These are phyloP conservation scores for Spinus olivaceus DNA, from an alignment of 2,797 vertebrate genomes.

Conservation along the genomic window DNA sequence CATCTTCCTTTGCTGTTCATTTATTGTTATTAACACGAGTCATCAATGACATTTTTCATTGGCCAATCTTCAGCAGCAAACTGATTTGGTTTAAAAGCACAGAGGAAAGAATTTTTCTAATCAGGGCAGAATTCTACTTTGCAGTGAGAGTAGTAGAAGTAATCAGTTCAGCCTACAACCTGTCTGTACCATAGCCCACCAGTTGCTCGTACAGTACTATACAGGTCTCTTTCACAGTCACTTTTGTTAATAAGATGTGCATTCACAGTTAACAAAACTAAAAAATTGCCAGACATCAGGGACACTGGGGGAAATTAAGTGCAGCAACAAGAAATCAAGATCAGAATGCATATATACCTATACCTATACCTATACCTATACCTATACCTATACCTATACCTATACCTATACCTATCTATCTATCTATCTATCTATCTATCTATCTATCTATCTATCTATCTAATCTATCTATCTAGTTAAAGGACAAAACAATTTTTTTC, in stretches of 20 bases:
- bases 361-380: not conserved
- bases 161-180: not conserved
- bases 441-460: too few relatives aligned
- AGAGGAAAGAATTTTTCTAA: not conserved
- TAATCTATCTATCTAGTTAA: not conserved
- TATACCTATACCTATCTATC: too few relatives aligned
- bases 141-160: not conserved
- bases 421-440: too few relatives aligned
- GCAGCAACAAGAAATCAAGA: not conserved
- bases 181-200: fast-evolving
- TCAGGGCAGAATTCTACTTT: not conserved
- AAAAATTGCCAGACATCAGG: not conserved
- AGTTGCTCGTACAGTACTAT: not conserved
- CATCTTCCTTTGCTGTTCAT: not conserved
- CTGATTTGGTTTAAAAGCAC: not conserved
- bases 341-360: not conserved
- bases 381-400: too few relatives aligned
- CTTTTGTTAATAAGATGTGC: fast-evolving
- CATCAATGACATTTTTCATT: not conserved
- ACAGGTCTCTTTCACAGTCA: not conserved
- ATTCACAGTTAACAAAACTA: not conserved
- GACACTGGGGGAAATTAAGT: not conserved
- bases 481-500: not conserved
- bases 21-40: not conserved
- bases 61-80: not conserved